A percentile compares a stretch with the other conserved stretches of the same genome.
Conservation (phyloP, 2,797 vertebrate genomes). For the Tokudaia tokunoshimensis region DNA sequence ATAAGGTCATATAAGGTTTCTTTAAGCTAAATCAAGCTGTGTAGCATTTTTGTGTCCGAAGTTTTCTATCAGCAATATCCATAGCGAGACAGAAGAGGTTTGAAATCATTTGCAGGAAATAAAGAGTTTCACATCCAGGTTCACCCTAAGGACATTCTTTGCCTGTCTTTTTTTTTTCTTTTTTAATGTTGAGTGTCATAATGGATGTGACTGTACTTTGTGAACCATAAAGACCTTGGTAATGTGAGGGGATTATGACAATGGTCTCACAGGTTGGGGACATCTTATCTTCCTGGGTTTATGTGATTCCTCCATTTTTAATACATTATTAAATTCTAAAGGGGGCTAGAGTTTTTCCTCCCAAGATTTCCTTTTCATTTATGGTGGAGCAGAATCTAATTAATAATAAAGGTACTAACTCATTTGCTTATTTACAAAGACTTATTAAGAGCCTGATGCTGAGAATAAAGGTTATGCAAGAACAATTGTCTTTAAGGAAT, state of each 20-base stretch:
- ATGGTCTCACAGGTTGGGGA: slow-evolving; percentile 76
- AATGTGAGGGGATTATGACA: slow-evolving; percentile 46
- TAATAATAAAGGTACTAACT: slow-evolving; percentile 48
- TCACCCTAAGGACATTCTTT: slow-evolving; percentile 76
- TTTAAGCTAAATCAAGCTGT: slow-evolving; percentile 82
- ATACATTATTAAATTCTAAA: slow-evolving; percentile 75
- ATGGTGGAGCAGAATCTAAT: slow-evolving; percentile 13
- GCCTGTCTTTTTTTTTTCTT: slow-evolving; percentile 18
- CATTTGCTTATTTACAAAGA: slow-evolving; percentile 40
- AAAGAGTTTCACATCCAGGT: slow-evolving; percentile 51
- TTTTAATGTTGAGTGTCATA: slow-evolving; percentile 76
- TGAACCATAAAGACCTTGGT: slow-evolving; percentile 80
- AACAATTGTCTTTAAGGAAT: background rate
- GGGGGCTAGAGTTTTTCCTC: slow-evolving; percentile 32
- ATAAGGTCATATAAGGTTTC: slow-evolving; percentile 81
- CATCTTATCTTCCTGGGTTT: slow-evolving; percentile 72
- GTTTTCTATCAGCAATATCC: slow-evolving; percentile 80
- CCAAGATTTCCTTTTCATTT: slow-evolving; percentile 61
- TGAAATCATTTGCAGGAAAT: slow-evolving; percentile 75
- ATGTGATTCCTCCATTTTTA: slow-evolving; percentile 69
- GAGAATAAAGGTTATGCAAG: background rate
- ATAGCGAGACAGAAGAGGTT: slow-evolving; percentile 53
- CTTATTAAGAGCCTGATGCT: background rate
- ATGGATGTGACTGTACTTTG: slow-evolving; percentile 75
- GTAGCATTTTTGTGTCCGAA: slow-evolving; percentile 66